Base-by-base conservation (phyloP, 2,888 invertebrate species). In the Pandemis heparana region DNA sequence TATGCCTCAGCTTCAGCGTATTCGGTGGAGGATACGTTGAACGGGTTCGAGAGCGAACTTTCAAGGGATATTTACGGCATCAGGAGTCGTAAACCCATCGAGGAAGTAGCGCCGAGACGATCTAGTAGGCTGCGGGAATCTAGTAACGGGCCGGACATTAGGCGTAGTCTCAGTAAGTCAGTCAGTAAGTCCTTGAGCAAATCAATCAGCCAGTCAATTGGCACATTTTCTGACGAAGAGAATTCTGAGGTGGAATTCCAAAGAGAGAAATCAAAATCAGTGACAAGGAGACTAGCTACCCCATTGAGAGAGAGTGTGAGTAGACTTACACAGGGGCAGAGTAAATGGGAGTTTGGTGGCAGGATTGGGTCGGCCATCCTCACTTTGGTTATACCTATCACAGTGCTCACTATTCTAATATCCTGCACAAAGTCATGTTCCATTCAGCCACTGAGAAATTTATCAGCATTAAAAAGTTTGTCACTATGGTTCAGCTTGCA, bases 341-440 rank as follows among this genome's bases (percentile, higher is more conserved):
- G 83, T 53, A 87, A 87, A 80, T 90, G 88, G 87, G 94, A 95
- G 76, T 94, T 94, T 80, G 92, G 91, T 66, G 94, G 94, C 0
- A 80, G 85, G 70, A 76, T 90, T 60, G 94, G 94, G 18, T 86
- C 89, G 12, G 77, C 83, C 10, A 53, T 81, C 0, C 79, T 93
- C 46, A 86, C 90, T 14, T 16, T 91, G n/a, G 53, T 93, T 23
- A 83, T 92, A 77, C 93, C 94, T 5, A 23, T 90, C n/a, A 82
- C 87, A 71, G 85, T 91, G 71, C 85, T 92, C 74, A 82, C 83
- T 38, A 86, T 92, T 64, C 79, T 94, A 75, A 78, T 87, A n/a
- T 85, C 89, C 68, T 94, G 94, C 80, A 81, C 77, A 67, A 89
- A 87, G 72, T 80, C 82, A 59, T 95, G 95, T 75, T 86, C 90